Conservation (phyloP, 2,797 vertebrate genomes). For the Amblyraja radiata region DNA sequence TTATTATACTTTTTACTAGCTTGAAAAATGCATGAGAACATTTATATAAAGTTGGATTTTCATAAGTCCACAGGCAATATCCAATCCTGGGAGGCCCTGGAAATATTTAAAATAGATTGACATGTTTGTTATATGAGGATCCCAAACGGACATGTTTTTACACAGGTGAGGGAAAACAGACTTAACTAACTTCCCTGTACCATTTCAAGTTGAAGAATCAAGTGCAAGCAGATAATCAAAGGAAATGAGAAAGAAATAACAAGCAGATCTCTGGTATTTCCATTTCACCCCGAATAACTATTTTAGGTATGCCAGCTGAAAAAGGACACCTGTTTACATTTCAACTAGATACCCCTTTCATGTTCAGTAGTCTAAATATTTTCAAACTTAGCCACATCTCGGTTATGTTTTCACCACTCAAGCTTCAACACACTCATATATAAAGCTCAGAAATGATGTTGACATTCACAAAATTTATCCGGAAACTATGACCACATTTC, state of each 20-base stretch:
- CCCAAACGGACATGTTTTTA: background rate
- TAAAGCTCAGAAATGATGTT: background rate
- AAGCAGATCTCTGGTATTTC: too few species aligned
- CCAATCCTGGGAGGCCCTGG: too few species aligned
- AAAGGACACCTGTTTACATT: background rate
- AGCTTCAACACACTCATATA: background rate
- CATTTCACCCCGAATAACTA: background rate
- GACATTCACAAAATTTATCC: background rate
- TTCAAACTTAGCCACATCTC: background rate
- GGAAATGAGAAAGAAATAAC: too few species aligned
- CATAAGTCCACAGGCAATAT: too few species aligned
- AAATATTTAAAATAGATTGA: background rate
- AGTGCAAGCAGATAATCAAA: too few species aligned
- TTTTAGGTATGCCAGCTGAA: background rate
- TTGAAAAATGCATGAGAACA: too few species aligned
- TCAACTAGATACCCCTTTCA: background rate
- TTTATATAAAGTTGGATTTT: too few species aligned
- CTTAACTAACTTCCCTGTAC: too few species aligned
- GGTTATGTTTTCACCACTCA: background rate
- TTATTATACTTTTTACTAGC: too few species aligned
- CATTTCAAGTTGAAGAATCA: too few species aligned
- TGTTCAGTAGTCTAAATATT: background rate
- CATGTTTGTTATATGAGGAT: background rate
- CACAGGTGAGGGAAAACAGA: background rate
- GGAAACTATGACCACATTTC: background rate